phyloP scores from a whole-genome alignment of 1,140 invertebrate species.

The Trachelipus rathkii region DNA sequence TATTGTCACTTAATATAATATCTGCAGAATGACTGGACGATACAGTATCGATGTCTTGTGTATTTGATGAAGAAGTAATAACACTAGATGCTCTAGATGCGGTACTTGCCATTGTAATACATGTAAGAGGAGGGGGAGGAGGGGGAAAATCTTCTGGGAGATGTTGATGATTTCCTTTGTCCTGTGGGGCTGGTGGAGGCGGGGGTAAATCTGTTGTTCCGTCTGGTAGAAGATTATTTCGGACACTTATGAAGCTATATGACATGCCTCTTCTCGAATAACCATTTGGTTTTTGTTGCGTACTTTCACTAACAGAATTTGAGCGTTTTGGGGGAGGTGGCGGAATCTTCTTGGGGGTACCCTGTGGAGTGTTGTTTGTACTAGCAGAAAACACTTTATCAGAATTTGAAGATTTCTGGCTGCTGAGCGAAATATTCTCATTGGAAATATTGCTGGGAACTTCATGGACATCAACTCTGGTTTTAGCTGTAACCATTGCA shows the following conservation, averaged over 20 bases:
- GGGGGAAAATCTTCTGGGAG: conserved; percentile 53
- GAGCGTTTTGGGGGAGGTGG: conserved; percentile 78
- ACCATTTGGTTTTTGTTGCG: conserved; percentile 55
- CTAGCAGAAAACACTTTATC: conserved; percentile 31
- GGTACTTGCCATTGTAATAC: conserved; percentile 40
- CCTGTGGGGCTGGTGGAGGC: conserved; percentile 43
- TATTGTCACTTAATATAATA: conserved; percentile 50
- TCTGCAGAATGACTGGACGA: conserved; percentile 24
- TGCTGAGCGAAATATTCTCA: conserved; percentile 7
- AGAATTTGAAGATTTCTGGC: neutral
- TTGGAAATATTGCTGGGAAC: conserved; percentile 29
- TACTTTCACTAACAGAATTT: conserved; percentile 53
- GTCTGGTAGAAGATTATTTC: conserved; percentile 42
- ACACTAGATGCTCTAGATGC: conserved; percentile 36
- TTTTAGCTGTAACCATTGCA: conserved; percentile 71
- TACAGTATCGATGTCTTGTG: conserved; percentile 27
- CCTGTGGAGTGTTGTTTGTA: conserved; percentile 44
- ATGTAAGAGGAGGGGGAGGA: conserved; percentile 52
- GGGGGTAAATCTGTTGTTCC: conserved; percentile 43
- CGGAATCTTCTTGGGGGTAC: conserved; percentile 66
- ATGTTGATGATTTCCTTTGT: conserved; percentile 43
- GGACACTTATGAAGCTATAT: conserved; percentile 43
- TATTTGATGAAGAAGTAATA: conserved; percentile 35
- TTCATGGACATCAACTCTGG: conserved; percentile 46
- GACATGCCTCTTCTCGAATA: conserved; percentile 34